phyloP scores from a whole-genome alignment of 1,140 invertebrate species.

The Rhopalosiphum maidis region DNA sequence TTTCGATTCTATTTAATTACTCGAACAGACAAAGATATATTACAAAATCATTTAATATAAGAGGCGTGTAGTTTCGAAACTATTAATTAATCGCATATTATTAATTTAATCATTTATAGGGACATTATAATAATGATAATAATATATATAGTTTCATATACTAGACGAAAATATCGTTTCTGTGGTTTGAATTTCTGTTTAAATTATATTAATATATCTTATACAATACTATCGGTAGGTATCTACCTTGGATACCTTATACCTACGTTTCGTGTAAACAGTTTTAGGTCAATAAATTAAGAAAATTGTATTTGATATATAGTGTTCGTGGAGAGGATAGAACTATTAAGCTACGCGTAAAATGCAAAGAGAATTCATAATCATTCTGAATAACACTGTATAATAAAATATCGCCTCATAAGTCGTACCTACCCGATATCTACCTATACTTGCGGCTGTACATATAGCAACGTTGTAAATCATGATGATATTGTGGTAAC shows the following conservation, averaged over 20 bases:
- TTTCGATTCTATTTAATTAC: background rate
- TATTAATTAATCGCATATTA: background rate
- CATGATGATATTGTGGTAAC: background rate
- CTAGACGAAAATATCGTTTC: background rate
- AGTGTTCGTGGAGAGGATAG: background rate
- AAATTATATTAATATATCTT: background rate
- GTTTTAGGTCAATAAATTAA: background rate
- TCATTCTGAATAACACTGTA: background rate
- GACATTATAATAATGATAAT: too few relatives aligned
- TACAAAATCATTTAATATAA: background rate
- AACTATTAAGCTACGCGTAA: background rate
- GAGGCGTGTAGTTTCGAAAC: too few relatives aligned
- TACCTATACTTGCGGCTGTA: background rate
- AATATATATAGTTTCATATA: background rate
- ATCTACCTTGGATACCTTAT: background rate
- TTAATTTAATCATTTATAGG: background rate
- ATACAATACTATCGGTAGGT: background rate
- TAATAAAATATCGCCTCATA: background rate
- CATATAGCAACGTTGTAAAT: background rate
- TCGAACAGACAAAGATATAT: background rate
- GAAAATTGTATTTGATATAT: background rate
- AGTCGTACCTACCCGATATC: background rate
- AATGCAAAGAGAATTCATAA: background rate
- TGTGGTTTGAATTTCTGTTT: background rate
- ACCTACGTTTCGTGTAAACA: background rate